A percentile compares a stretch with the other conserved stretches of the same genome.
These are phyloP conservation scores for Fundulus diaphanus DNA, from an alignment of 2,797 vertebrate genomes.

Conservation along the genomic window DNA sequence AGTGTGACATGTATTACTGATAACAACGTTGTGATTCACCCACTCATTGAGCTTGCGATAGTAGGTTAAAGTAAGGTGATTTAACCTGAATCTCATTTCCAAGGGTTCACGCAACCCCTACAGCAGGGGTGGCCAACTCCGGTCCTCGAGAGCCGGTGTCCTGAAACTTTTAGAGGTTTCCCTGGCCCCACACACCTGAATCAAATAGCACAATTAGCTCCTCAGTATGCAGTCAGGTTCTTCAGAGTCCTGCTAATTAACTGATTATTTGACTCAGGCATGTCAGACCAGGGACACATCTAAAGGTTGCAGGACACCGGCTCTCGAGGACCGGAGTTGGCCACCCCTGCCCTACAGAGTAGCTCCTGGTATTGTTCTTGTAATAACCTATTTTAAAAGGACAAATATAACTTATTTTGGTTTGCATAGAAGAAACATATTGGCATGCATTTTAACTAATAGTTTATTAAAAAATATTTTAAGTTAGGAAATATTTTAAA, in stretches of 20 bases:
- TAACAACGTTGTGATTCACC: not conserved
- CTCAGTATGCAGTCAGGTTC: too few relatives aligned
- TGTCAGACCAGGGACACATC: too few relatives aligned
- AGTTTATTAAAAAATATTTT: not conserved
- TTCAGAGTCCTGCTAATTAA: too few relatives aligned
- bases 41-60: not conserved
- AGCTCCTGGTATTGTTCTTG: not conserved
- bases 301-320: too few relatives aligned
- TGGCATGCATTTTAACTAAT: not conserved
- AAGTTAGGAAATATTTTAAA: not conserved
- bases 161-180: too few relatives aligned
- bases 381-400: not conserved
- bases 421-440: not conserved
- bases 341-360: not conserved
- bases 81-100: not conserved
- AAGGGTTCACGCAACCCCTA: not conserved
- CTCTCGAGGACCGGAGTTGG: too few relatives aligned
- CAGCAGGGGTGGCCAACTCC: too few relatives aligned
- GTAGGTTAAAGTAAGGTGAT: not conserved
- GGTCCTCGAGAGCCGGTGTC: too few relatives aligned
- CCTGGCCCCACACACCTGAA: too few relatives aligned
- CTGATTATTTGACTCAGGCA: too few relatives aligned
- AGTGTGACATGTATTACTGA: not conserved
- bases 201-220: too few relatives aligned
- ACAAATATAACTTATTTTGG: not conserved